phyloP scores from a whole-genome alignment of 2,797 vertebrate genomes.

The Hemitrygon akajei region DNA sequence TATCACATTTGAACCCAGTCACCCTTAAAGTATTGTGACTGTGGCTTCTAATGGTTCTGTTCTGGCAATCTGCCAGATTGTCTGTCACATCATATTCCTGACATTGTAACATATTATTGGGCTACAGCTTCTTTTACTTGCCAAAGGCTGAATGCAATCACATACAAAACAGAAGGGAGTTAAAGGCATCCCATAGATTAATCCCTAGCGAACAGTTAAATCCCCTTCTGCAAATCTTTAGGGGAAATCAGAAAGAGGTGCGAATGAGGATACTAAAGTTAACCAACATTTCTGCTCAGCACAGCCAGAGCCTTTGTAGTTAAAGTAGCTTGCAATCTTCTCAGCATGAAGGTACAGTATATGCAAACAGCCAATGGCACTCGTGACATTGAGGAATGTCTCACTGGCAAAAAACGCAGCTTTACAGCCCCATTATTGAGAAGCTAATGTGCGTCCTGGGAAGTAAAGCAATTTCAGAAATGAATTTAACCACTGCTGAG shows the following conservation, averaged over 20 bases:
- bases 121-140: background rate
- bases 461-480: slow-evolving; percentile 17
- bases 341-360: background rate
- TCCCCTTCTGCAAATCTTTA: background rate
- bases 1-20: background rate
- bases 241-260: background rate
- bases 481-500: background rate
- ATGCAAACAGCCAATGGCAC: background rate
- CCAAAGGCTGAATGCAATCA: background rate
- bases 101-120: background rate
- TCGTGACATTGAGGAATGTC: background rate
- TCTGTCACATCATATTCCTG: background rate
- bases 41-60: background rate
- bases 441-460: background rate
- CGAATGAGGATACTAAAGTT: background rate
- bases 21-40: background rate
- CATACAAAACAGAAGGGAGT: background rate
- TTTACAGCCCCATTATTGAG: background rate
- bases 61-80: background rate
- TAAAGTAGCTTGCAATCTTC: background rate
- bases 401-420: background rate
- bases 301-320: background rate
- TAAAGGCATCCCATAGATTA: background rate
- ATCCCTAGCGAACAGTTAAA: background rate
- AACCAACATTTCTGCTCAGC: background rate